Conservation (phyloP, 2,113 vertebrate species). For the Gopherus flavomarginatus region DNA sequence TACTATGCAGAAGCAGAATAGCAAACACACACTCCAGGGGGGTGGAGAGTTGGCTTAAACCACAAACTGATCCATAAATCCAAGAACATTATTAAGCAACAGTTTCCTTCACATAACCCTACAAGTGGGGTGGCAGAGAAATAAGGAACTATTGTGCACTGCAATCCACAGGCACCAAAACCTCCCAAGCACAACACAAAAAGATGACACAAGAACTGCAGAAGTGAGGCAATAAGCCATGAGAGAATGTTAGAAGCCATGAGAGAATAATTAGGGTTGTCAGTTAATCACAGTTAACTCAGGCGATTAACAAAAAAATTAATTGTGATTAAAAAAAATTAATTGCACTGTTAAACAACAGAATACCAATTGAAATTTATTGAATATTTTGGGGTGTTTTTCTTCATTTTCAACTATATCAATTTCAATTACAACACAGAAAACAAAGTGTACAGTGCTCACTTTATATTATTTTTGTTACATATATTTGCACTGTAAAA, state of each 20-base stretch:
- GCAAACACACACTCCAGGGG: not conserved
- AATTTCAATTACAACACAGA: too few relatives aligned
- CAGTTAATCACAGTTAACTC: too few relatives aligned
- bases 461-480: too few relatives aligned
- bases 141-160: not conserved
- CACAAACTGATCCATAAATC: slow-evolving; percentile 2
- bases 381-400: too few relatives aligned
- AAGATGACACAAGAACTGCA: not conserved
- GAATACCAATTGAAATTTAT: too few relatives aligned
- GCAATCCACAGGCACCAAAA: not conserved
- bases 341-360: too few relatives aligned
- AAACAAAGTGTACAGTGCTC: too few relatives aligned
- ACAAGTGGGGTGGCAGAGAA: not conserved
- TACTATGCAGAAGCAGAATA: not conserved
- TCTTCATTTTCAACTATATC: too few relatives aligned
- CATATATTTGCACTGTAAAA: too few relatives aligned
- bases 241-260: not conserved
- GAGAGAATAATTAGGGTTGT: not conserved
- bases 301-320: too few relatives aligned
- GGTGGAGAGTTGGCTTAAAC: not conserved
- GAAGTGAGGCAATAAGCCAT: not conserved
- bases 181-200: not conserved
- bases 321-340: too few relatives aligned
- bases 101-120: not conserved
- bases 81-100: not conserved